Evolutionary conservation across 2,797 vertebrate genomes (phyloP), one percentile per base, ranked within the genome.

Genomic region (Etheostoma perlongum): DNA sequence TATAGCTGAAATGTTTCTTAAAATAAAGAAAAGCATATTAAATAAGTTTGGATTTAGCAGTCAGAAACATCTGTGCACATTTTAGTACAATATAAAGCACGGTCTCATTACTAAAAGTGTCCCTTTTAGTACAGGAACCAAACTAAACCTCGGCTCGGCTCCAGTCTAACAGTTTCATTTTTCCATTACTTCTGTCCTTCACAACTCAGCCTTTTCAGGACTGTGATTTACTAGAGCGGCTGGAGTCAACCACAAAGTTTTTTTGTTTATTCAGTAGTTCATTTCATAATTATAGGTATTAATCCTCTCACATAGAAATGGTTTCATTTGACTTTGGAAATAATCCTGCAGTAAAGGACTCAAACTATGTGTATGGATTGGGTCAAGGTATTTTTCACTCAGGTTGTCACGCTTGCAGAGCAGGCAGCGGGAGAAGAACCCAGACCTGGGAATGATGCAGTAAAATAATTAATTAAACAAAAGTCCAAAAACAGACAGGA

Each of bases 131-230:
- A 0, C 53, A 68, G 18, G 0, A 36, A 36, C 8, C 14, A 23
- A 58, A 69, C 44, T 13, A 23, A 13, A 14, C 3, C n/a, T 66
- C 21, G 18, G 36, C 36, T 36, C 33, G 9, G 27, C 59, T 46
- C n/a, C 54, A 14, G 23, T 46, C 19, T 1, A 11, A 14, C 59
- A 11, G 13, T 52, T 47, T 5, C 2, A 7, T n/a, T 23, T 81
- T 73, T 67, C 59, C 67, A 33, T 6, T 27, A 66, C 27, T 16
- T 19, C 16, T 11, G 27, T 27, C 65, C 60, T 54, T 40, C 59
- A 44, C 13, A 18, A 67, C 14, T 25, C 54, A 18, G 12, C 33
- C 0, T 52, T 51, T 74, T 60, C 13, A 46, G 13, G 10, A 27
- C 9, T 42, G 18, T 54, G 10, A 25, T 42, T 44, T 76, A n/a